Evolutionary conservation across 1,140 invertebrate species (phyloP).

Genomic region (Neotoxoptera formosana): DNA sequence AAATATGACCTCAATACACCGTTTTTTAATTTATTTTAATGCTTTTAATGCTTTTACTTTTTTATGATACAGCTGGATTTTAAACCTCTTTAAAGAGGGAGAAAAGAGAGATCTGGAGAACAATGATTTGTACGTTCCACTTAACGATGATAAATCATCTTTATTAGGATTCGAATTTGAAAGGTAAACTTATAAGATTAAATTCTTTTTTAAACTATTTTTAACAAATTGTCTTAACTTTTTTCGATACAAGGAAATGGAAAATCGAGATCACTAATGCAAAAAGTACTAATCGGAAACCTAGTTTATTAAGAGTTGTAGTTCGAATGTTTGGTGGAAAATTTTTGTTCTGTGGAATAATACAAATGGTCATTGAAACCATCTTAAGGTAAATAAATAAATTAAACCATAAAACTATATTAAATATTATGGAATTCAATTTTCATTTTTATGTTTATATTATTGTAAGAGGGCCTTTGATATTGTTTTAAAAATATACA

Average conservation of each 20-base stretch:
- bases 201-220: neutral
- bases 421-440: neutral
- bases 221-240: neutral
- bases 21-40: neutral
- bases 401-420: neutral
- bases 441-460: neutral
- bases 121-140: slow-evolving; percentile 73
- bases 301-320: slow-evolving; percentile 68
- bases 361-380: neutral
- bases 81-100: slow-evolving; percentile 67
- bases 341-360: neutral
- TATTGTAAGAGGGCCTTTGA: no score
- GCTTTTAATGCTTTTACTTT: neutral
- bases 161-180: slow-evolving; percentile 68
- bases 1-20: no score
- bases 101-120: slow-evolving; percentile 71
- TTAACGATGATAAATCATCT: slow-evolving; percentile 70
- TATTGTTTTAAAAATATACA: no score
- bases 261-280: slow-evolving; percentile 62
- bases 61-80: slow-evolving; percentile 68
- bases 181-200: slow-evolving; percentile 43
- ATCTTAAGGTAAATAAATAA: neutral
- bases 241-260: slow-evolving; percentile 59
- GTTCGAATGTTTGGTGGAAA: slow-evolving; percentile 66
- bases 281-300: slow-evolving; percentile 63